Evolutionary conservation across 2,113 vertebrate genomes (phyloP).

Genomic region (Anser brachyrhynchus): DNA sequence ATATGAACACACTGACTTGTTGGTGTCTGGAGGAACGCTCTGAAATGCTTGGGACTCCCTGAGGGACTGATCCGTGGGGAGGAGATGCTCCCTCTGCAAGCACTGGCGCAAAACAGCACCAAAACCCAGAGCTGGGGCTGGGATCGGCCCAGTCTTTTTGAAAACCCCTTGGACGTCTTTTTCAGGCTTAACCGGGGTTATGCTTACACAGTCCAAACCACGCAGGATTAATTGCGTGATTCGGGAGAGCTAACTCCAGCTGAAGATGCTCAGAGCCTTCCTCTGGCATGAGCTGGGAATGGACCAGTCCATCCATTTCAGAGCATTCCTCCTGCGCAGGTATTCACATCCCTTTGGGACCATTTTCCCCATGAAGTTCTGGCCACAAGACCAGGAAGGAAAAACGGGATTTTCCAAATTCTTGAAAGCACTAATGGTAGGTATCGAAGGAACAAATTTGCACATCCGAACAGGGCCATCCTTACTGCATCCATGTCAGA

Average conservation of each 20-base stretch:
- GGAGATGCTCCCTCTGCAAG: neutral
- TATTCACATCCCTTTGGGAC: neutral
- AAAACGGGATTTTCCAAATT: neutral
- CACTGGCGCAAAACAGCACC: neutral
- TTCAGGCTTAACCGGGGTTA: neutral
- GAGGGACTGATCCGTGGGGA: neutral
- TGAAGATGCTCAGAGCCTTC: neutral
- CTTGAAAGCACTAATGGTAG: neutral
- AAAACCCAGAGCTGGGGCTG: neutral
- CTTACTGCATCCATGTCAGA: neutral
- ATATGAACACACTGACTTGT: neutral
- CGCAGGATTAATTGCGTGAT: neutral
- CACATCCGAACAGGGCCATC: too few species aligned
- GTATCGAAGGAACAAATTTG: neutral
- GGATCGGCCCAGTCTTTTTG: neutral
- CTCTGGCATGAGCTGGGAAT: neutral
- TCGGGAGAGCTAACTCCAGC: neutral
- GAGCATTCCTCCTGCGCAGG: fast-evolving
- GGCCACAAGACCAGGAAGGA: neutral
- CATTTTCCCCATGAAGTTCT: neutral
- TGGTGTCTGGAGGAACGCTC: neutral
- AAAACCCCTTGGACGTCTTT: neutral
- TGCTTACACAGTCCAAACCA: neutral
- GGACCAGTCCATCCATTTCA: neutral
- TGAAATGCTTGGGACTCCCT: fast-evolving